phyloP scores from a whole-genome alignment of 1,140 invertebrate species.

The Steinernema khuongi region DNA sequence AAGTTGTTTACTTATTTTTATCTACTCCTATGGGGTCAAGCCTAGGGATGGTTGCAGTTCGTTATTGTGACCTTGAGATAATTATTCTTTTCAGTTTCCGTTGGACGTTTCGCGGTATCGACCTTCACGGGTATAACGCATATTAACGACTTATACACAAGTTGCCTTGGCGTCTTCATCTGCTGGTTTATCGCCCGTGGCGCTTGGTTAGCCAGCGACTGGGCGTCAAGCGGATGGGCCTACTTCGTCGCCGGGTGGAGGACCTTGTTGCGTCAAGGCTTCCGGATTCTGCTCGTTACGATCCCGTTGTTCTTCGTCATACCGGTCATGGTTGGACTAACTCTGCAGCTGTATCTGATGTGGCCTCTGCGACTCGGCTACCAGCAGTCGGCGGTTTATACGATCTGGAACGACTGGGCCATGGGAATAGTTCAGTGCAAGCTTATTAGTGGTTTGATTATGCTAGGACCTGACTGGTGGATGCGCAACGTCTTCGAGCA shows the following conservation, averaged over 20 bases:
- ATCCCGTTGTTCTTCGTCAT: constrained; percentile 77
- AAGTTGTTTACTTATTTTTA: constrained; percentile 39
- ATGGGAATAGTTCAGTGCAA: constrained; percentile 92
- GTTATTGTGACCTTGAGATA: too few species aligned
- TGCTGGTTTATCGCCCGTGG: constrained; percentile 19
- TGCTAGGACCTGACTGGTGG: constrained; percentile 96
- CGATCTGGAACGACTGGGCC: constrained; percentile 76
- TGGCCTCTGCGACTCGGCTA: constrained; percentile 85
- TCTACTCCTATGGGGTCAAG: too few species aligned
- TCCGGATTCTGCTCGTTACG: constrained; percentile 63
- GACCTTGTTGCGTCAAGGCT: constrained; percentile 59
- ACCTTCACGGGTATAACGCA: constrained; percentile 27
- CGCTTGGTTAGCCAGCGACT: constrained; percentile 69
- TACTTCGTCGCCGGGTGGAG: constrained; percentile 66
- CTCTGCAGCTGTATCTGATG: constrained; percentile 72
- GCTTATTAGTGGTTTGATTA: constrained; percentile 88
- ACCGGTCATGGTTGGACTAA: constrained; percentile 77
- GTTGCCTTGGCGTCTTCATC: constrained; percentile 26
- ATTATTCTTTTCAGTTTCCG: constrained; percentile 46
- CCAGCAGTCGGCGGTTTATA: constrained; percentile 81
- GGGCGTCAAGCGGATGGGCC: constrained; percentile 76
- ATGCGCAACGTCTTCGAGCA: constrained; percentile 82
- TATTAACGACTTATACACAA: constrained; percentile 40
- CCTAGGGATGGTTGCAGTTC: too few species aligned
- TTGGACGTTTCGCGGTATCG: constrained; percentile 46